phyloP scores from a whole-genome alignment of 1,140 invertebrate species.

The Solenopsis invicta region DNA sequence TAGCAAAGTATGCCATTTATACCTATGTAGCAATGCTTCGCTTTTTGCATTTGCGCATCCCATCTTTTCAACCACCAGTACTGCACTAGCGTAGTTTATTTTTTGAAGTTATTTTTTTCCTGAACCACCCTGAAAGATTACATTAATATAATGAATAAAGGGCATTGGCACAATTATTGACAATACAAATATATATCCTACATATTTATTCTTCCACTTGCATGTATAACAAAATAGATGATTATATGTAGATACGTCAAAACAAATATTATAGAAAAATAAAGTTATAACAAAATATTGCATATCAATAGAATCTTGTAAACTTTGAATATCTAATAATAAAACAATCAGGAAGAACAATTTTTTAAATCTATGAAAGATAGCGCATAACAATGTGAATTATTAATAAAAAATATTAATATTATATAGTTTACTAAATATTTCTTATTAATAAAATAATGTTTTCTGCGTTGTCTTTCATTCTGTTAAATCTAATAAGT shows the following conservation, averaged over 20 bases:
- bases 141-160: slow-evolving; percentile 57
- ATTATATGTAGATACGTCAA: slow-evolving; percentile 4
- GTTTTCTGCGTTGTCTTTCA: slow-evolving; percentile 51
- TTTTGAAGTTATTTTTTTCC: slow-evolving; percentile 85
- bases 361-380: slow-evolving; percentile 21
- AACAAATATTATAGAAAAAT: not conserved
- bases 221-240: slow-evolving; percentile 48
- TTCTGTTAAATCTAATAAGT: slow-evolving; percentile 29
- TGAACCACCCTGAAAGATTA: slow-evolving; percentile 84
- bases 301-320: not conserved
- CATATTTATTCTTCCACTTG: slow-evolving; percentile 51
- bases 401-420: slow-evolving; percentile 10
- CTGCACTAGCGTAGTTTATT: slow-evolving; percentile 80
- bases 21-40: slow-evolving; percentile 74
- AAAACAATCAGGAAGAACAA: slow-evolving; percentile 36
- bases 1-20: slow-evolving; percentile 81
- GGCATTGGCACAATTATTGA: not conserved
- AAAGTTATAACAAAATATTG: not conserved
- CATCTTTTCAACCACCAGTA: slow-evolving; percentile 66
- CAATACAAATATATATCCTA: slow-evolving; percentile 17
- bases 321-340: slow-evolving; percentile 26
- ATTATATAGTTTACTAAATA: slow-evolving; percentile 9
- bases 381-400: slow-evolving; percentile 8
- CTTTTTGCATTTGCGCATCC: slow-evolving; percentile 75
- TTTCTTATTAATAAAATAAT: not conserved